Evolutionary conservation across 1,140 invertebrate species (phyloP), one percentile per base, ranked within the genome.

Genomic region (Sarcophaga bullata): DNA sequence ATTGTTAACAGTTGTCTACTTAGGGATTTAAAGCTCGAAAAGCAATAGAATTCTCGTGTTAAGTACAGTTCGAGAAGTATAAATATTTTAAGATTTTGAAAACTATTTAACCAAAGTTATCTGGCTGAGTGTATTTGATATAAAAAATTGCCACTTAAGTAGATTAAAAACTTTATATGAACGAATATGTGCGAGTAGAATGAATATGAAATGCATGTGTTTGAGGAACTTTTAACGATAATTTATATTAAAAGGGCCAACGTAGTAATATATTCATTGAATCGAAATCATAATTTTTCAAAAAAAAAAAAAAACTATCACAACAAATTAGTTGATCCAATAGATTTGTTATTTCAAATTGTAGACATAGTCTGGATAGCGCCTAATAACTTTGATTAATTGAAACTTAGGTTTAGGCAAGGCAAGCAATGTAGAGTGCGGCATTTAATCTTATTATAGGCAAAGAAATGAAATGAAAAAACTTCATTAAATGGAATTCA

Each of bases 121-220:
- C 50, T 52, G 2, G 1, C 25, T 37, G 9, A 52, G 50, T 52
- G 50, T 52, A 52, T 52, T 4, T 52, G 13, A 6, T n/a, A 82
- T 86, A 88, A 89, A 84, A 89, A 89, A 89, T 89, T 84, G 86
- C 84, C 88, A 89, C 88, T 89, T 86, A 89, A 89, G 86, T 87
- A 87, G 87, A 89, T 89, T 89, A 89, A 89, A 89, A 88, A 80
- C 62, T 80, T 68, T 48, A 62, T 62, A n/a, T 84, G 84, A 52
- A 62, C 46, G 47, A 46, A 80, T 58, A 80, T 80, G 54, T 50
- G 25, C 4, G 25, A 37, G 25, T 37, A 37, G 25, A 37, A 2
- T 37, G 25, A 4, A 37, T 37, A 37, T 37, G 25, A 37, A 37
- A 82, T 48, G 37, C 46, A 3, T 62, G 15, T 62, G 25, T 37